Base-by-base conservation (phyloP, 2,113 vertebrate genomes). In the Onychostruthus taczanowskii region DNA sequence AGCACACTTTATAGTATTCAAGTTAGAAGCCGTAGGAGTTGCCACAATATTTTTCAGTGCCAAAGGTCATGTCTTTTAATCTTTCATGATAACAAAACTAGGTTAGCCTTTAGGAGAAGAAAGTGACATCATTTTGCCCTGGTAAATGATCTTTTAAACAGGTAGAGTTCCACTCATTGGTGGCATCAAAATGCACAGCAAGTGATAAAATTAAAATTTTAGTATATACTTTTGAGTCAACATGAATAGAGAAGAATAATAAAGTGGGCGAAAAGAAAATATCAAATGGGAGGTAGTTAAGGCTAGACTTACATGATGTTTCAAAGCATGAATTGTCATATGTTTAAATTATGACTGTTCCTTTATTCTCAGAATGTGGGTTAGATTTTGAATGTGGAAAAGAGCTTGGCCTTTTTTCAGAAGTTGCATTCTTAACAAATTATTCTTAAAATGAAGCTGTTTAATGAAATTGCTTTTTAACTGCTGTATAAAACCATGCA, bases 331-430 rank as follows among this genome's bases (percentile, higher is more conserved):
- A 94, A 93, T 68, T 73, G 66, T 86, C 91, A 53, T 85, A 58
- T 22, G 58, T 68, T 96, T 94, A 92, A 95, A 97, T 92, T 47
- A 92, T 69, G 49, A 76, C 80, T 95, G 78, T 74, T 91, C 62
- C 93, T 96, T 97, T 87, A 39, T 92, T 94, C 94, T 95, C 91
- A 94, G 94, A 67, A 76, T 89, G 72, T 92, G 94, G 90, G 82
- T 95, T 96, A 86, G 83, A 58, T 91, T 97, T 96, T 96, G 96
- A 96, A 88, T 90, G 95, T 7, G 46, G 87, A 97, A 93, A 76
- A 95, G 89, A 94, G 92, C 79, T 90, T 83, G 66, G 55, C 39
- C 43, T 94, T 96, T 95, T 95, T 87, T 85, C 63, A 92, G 81
- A 77, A 67, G 67, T 70, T 43, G 52, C 79, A 83, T 97, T 97